Conservation (phyloP, 92 coral and sea anemone species). For the Umimayanthus chanpuru region DNA sequence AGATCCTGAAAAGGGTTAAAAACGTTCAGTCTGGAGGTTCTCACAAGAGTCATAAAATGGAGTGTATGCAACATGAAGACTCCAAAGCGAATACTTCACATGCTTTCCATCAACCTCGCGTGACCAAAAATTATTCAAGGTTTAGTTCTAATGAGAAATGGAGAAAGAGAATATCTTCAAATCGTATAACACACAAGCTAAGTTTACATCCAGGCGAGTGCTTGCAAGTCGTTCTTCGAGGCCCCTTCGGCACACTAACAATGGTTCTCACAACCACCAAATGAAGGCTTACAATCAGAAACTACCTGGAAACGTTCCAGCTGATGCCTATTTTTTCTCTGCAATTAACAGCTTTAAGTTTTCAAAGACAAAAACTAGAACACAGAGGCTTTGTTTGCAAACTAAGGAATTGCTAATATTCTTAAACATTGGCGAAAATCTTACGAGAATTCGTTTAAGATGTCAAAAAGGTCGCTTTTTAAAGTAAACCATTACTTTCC, state of each 20-base stretch:
- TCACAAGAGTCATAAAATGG: too few relatives aligned
- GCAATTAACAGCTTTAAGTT: background rate
- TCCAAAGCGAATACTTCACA: too few relatives aligned
- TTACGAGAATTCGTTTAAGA: background rate
- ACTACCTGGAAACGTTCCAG: too few relatives aligned
- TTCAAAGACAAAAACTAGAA: background rate
- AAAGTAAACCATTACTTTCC: background rate
- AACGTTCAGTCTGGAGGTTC: too few relatives aligned
- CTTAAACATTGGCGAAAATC: background rate
- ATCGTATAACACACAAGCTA: background rate
- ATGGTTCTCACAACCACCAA: too few relatives aligned
- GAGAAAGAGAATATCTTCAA: background rate
- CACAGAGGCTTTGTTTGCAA: background rate
- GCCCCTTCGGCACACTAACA: too few relatives aligned
- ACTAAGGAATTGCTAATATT: background rate
- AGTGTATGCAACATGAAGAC: too few relatives aligned
- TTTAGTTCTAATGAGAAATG: background rate
- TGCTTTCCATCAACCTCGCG: background rate
- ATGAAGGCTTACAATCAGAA: too few relatives aligned
- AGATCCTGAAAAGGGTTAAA: too few relatives aligned
- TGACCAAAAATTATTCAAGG: too few relatives aligned
- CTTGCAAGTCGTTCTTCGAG: too few relatives aligned
- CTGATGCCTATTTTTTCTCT: background rate
- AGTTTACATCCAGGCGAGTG: background rate
- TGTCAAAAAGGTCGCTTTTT: background rate